Base-by-base conservation (phyloP, 1,140 invertebrate genomes). In the Drosophila sucinea region DNA sequence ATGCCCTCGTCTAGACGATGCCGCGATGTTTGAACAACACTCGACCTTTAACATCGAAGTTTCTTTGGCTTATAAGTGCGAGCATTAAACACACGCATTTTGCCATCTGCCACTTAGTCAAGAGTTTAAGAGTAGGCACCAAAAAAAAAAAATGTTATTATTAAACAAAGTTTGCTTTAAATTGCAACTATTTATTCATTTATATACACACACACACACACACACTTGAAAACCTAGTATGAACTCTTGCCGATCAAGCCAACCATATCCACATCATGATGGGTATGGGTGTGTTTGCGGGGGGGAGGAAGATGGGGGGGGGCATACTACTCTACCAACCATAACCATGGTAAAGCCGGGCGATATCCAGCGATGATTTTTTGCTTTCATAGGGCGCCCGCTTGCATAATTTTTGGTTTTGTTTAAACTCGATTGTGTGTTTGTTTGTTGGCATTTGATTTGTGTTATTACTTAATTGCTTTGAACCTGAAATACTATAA, bases 391-490 rank as follows among this genome's bases (percentile, higher is more conserved):
- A 60, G 67, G 32, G 65, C 38, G 17, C 10, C 8, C 61, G 60
- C 81, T 86, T 86, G 83, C 82, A 86, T 86, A 86, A 86, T 70
- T 85, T 79, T 57, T 30, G 51, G 29, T 62, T 67, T 77, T 68
- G 63, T 56, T 71, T 81, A 32, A 51, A 51, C 23, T 27, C 44
- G 44, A 51, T 51, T 67, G 70, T 73, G 72, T 65, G 55, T 32
- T 57, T 57, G 30, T 58, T 17, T 60, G 71, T 64, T 38, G 62
- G 61, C 57, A 47, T 86, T 86, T 86, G 83, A 86, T 86, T 83
- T 86, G 83, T 86, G 81, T 87, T 86, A 83, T 86, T 83, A 86
- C 83, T 86, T 86, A 86, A 86, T 86, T 83, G 83, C 83, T 87
- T 86, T 86, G 83, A 86, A 86, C 83, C 83, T 86, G 83, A 86